Evolutionary conservation across 30 jellyfish, hydroid and myxozoan genomes (phyloP).

Genomic region (Mastigias papua): DNA sequence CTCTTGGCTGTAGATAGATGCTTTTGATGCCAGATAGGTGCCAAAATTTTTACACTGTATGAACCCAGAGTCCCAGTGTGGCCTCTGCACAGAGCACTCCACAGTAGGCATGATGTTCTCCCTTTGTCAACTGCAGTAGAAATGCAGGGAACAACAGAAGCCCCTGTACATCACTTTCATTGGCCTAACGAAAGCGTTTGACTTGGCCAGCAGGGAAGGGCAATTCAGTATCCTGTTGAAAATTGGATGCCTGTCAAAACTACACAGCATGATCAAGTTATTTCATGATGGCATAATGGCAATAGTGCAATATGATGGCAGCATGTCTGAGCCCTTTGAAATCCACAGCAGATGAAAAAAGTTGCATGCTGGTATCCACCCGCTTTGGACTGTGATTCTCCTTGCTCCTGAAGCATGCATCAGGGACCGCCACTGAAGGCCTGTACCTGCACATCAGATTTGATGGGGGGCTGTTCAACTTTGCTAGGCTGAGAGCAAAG

Average conservation of each 20-base stretch:
- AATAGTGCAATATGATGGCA: not conserved
- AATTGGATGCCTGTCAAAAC: not conserved
- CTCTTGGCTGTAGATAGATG: too few relatives aligned
- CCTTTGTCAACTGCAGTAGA: not conserved
- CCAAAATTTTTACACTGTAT: too few relatives aligned
- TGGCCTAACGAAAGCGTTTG: not conserved
- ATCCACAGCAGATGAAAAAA: not conserved
- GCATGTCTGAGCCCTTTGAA: not conserved
- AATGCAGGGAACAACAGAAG: not conserved
- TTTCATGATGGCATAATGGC: not conserved
- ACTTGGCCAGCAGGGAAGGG: not conserved
- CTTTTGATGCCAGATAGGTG: too few relatives aligned
- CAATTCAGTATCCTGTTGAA: not conserved
- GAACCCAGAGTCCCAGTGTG: not conserved
- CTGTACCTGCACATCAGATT: not conserved
- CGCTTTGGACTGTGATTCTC: not conserved
- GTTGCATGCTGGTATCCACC: not conserved
- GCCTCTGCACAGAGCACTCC: not conserved
- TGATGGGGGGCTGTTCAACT: not conserved
- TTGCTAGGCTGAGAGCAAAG: not conserved
- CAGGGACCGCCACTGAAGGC: not conserved
- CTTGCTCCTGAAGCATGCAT: not conserved
- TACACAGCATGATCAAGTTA: not conserved
- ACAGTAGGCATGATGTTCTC: not conserved
- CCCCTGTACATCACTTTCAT: not conserved